Conservation (phyloP, 2,888 invertebrate species). For the Trachelus stipa region DNA sequence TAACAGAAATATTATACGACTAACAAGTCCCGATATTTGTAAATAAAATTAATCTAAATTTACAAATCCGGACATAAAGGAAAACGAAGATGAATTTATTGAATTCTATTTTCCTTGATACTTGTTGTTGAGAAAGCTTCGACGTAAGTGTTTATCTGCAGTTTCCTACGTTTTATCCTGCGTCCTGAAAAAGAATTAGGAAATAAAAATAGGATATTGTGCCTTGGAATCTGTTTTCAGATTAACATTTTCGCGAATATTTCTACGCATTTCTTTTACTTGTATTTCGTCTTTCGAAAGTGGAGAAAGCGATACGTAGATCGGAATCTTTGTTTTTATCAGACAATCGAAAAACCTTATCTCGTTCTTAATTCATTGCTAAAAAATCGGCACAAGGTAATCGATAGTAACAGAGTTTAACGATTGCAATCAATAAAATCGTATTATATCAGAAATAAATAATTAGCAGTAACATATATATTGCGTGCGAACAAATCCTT, state of each 20-base stretch:
- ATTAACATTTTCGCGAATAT: background rate
- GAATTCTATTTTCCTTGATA: background rate
- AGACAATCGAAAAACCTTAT: background rate
- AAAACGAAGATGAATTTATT: background rate
- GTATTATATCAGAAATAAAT: background rate
- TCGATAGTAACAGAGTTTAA: background rate
- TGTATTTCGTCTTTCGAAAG: background rate
- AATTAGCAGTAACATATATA: background rate
- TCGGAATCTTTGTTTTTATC: background rate
- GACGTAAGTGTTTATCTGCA: background rate
- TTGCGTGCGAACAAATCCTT: background rate
- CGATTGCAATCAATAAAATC: background rate
- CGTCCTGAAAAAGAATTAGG: background rate
- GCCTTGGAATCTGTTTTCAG: background rate
- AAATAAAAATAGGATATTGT: background rate
- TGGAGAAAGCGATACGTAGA: background rate
- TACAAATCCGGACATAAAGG: background rate
- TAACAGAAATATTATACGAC: background rate
- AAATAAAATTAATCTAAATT: no score
- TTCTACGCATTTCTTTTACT: background rate
- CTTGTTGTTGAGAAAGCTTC: background rate
- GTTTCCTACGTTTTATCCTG: background rate
- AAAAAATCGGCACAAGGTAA: background rate
- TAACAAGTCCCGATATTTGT: background rate
- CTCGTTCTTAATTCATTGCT: background rate